Base-by-base conservation (phyloP, 2,888 invertebrate genomes). In the Eudasyphora cyanicolor region DNA sequence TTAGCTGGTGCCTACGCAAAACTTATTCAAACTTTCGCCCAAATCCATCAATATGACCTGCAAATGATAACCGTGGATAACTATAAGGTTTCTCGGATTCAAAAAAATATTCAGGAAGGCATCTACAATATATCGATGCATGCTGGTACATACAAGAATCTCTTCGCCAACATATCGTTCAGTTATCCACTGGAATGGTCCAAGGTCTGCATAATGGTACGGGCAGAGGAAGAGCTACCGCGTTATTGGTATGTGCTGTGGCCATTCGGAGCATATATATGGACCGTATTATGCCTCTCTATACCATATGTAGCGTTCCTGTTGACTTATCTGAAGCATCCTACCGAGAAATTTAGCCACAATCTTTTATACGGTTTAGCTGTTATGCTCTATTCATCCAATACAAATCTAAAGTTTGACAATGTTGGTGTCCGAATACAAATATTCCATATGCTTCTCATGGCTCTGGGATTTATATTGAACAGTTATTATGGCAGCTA, bases 141-240 rank as follows among this genome's bases (percentile, higher is more conserved):
- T 1, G 76, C 76, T 0, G 85, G 87, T 0, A 77, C 85, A 0
- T 42, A 79, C 19, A 7, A 27, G 0, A 84, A 75, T n/a, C 38
- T 69, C 7, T 62, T 78, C 57, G 77, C 70, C 6, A 73, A 78
- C 8, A 49, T 86, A 7, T 71, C 85, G 0, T 88, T 87, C 49
- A 90, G 89, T 64, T 91, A 90, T 83, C 91, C 91, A 0, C 5
- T 91, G 38, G 89, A 89, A 70, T 79, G 87, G 64, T 85, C 88
- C 73, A 87, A 85, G 17, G 89, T 87, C 76, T 91, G 91, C 45
- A 87, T 91, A 0, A 90, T 91, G 89, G 89, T 91, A 2, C 91
- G 91, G 0, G 83, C 91, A 0, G 88, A 89, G 0, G 89, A 90
- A 49, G 90, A 91, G 85, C 75, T 91, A 49, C 89, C 91, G 8